Evolutionary conservation across 2,797 vertebrate species (phyloP).

Genomic region (Pseudochaenichthys georgianus): DNA sequence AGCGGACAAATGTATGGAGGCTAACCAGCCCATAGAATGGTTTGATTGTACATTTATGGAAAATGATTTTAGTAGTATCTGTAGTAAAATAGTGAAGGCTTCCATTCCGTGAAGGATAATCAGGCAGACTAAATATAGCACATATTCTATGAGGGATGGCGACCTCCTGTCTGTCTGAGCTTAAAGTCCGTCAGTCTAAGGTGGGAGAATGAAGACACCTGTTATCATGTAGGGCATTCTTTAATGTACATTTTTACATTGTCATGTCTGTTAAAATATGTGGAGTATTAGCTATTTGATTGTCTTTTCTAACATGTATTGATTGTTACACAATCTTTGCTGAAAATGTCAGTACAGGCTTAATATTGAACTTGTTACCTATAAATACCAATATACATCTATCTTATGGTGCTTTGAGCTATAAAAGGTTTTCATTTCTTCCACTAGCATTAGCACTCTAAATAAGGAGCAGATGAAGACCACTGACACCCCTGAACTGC

Average conservation of each 20-base stretch:
- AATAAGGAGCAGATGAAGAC: conserved; percentile 77
- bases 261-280: background rate
- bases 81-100: conserved; percentile 16
- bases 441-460: conserved; percentile 40
- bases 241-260: conserved; percentile 1
- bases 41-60: conserved; percentile 4
- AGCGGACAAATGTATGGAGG: background rate
- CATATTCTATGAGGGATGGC: conserved; percentile 67
- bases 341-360: conserved; percentile 4
- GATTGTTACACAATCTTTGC: conserved; percentile 12
- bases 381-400: background rate
- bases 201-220: conserved; percentile 62
- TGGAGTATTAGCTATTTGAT: background rate
- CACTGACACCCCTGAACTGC: conserved; percentile 78
- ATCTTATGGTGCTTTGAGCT: background rate
- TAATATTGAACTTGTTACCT: conserved; percentile 9
- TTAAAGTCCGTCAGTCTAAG: conserved; percentile 64
- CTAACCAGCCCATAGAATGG: background rate
- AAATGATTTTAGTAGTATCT: conserved; percentile 4
- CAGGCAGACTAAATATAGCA: conserved; percentile 74
- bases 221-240: background rate
- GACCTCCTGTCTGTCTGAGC: conserved; percentile 61
- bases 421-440: background rate
- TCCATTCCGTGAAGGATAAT: conserved; percentile 54
- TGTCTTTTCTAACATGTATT: background rate